Base-by-base conservation (phyloP, 2,888 invertebrate genomes). In the Drosophila mimetica region DNA sequence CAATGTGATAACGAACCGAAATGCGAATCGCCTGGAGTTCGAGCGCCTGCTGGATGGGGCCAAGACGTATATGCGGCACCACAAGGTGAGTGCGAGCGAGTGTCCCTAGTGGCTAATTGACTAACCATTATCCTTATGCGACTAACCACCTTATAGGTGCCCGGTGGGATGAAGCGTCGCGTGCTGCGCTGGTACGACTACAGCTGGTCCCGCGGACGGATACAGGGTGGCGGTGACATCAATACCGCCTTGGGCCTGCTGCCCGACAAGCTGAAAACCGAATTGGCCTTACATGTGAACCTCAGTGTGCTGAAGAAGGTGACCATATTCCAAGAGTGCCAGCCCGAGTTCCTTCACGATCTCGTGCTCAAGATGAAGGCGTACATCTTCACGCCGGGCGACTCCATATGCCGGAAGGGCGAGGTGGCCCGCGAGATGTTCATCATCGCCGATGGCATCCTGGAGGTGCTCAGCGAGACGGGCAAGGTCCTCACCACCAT, bases 161-260 rank as follows among this genome's bases (percentile, higher is more conserved):
- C 98, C 6, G 96, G 97, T 36, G 97, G 97, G 16, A 97, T 99
- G 97, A 98, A 98, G 91, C 93, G 97, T n/a, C 93, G 98, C 20
- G 98, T 99, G 0, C 94, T 98, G 32, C 94, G 98, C 7, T 98
- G 98, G 98, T 99, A 98, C 92, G 98, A 98, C 92, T 99, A 99
- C 92, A 98, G 98, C 28, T 98, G 98, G 98, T 98, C 98, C 3
- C 94, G 98, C 66, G 98, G 98, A 6, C 93, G 98, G 52, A 98
- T 98, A 87, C 98, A 98, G 91, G 98, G 98, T 2, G 98, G 97
- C 1, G 97, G 98, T 8, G 98, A 98, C 92, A 98, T 98, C 90
- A 98, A 98, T 90, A 98, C 98, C 1, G 97, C 97, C 2, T 93
- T 98, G 54, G 98, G 98, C 11, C 93, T 98, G 32, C 93, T 99